Conservation (phyloP, 2,888 invertebrate genomes). For the Lasioglossum villosulum region DNA sequence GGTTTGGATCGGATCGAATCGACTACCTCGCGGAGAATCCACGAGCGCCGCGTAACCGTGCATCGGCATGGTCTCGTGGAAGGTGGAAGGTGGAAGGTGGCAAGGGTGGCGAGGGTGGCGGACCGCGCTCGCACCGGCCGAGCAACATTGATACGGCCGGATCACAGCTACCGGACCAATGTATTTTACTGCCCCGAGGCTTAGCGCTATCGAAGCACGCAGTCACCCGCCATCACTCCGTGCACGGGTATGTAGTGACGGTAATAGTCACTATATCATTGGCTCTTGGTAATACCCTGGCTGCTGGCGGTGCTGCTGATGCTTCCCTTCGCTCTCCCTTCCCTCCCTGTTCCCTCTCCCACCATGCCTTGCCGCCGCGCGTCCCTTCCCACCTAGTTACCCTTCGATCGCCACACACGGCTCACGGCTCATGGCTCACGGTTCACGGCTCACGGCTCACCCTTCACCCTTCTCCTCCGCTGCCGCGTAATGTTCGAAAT, state of each 20-base stretch:
- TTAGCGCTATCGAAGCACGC: slow-evolving; percentile 84
- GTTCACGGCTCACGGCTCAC: slow-evolving; percentile 6
- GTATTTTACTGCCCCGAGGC: slow-evolving; percentile 84
- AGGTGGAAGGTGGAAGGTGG: slow-evolving; percentile 55
- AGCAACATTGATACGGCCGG: slow-evolving; percentile 84
- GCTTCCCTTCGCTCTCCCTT: slow-evolving; percentile 64
- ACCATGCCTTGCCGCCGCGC: slow-evolving; percentile 29
- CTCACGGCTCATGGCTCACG: slow-evolving; percentile 1
- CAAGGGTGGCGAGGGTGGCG: slow-evolving; percentile 59
- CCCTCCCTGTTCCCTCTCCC: slow-evolving; percentile 52
- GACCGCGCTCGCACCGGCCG: slow-evolving; percentile 82
- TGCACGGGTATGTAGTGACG: slow-evolving; percentile 84
- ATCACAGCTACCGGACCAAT: slow-evolving; percentile 84
- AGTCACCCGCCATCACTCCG: slow-evolving; percentile 85
- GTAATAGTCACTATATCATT: slow-evolving; percentile 85
- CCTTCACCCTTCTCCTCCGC: slow-evolving; percentile 58
- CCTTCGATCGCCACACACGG: slow-evolving; percentile 53
- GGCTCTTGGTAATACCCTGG: slow-evolving; percentile 84
- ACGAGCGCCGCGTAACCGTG: slow-evolving; percentile 28
- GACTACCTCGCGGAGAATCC: slow-evolving; percentile 1
- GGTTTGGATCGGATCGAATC: neutral
- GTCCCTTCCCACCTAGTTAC: slow-evolving; percentile 44
- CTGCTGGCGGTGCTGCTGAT: slow-evolving; percentile 71
- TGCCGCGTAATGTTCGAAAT: slow-evolving; percentile 83
- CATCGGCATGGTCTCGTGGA: slow-evolving; percentile 35